Percentiles rank a stretch among this genome's conserved stretches.
Evolutionary conservation across 37 sponge, comb jelly and placozoan genomes (phyloP).

Genomic region (Haliclona indistincta): DNA sequence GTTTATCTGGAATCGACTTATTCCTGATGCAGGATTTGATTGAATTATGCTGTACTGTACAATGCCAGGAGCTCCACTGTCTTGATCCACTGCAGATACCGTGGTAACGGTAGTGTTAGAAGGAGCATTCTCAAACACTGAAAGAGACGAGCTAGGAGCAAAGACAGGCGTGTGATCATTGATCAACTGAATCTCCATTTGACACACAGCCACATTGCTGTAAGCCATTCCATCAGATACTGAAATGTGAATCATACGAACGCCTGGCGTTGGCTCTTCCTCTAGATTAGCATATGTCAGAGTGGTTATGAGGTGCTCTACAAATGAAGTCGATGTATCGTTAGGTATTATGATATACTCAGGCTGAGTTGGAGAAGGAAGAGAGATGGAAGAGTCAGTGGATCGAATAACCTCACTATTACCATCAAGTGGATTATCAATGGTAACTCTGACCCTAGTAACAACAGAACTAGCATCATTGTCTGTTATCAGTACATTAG

Average conservation of each 20-base stretch:
- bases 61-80: constrained; percentile 40
- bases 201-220: constrained; percentile 40
- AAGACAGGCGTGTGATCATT: constrained; percentile 66
- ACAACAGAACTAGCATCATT: constrained; percentile 41
- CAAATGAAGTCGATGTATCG: background rate
- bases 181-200: constrained; percentile 3
- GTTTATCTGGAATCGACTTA: constrained; percentile 4
- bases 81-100: constrained; percentile 31
- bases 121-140: constrained; percentile 8
- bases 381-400: background rate
- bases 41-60: constrained; percentile 26
- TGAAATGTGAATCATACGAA: constrained; percentile 27
- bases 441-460: constrained; percentile 13
- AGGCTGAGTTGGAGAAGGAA: constrained; percentile 2
- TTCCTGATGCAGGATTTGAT: constrained; percentile 21
- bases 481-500: constrained; percentile 52
- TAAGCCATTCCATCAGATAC: constrained; percentile 48
- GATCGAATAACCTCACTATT: constrained; percentile 38
- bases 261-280: constrained; percentile 45
- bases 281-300: constrained; percentile 47
- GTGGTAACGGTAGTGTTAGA: constrained; percentile 9
- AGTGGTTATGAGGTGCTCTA: constrained; percentile 16
- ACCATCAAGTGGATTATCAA: constrained; percentile 46
- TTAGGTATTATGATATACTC: constrained; percentile 18
- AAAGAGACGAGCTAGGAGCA: constrained; percentile 4